A percentile compares a stretch with the other conserved stretches of the same genome.
These are phyloP conservation scores for Acipenser oxyrinchus DNA, from an alignment of 2,797 vertebrate genomes.

Conservation along the genomic window DNA sequence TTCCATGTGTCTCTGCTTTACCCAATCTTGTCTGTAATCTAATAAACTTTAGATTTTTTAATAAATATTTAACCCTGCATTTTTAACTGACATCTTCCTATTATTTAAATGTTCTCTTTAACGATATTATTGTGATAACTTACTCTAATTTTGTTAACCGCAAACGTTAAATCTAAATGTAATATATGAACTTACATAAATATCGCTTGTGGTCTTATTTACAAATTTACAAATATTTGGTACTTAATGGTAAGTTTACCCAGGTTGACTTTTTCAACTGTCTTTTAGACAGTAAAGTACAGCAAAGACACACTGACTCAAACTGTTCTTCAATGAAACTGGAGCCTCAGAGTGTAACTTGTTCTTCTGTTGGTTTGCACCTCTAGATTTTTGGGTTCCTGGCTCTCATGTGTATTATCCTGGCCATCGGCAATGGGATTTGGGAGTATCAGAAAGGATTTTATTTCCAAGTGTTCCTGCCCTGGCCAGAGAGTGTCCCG, in stretches of 20 bases:
- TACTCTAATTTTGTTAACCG: too few relatives aligned
- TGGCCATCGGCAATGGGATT: constrained; percentile 76
- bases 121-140: too few relatives aligned
- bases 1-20: background rate
- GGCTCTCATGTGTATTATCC: constrained; percentile 67
- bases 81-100: too few relatives aligned
- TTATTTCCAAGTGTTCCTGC: constrained; percentile 72
- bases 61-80: too few relatives aligned
- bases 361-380: constrained; percentile 12
- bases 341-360: constrained; percentile 12
- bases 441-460: constrained; percentile 74
- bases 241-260: background rate
- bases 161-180: background rate
- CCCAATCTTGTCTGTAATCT: too few relatives aligned
- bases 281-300: too few relatives aligned
- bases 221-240: background rate
- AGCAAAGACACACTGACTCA: too few relatives aligned
- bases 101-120: too few relatives aligned
- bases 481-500: constrained; percentile 49
- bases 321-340: background rate
- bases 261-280: background rate
- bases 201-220: background rate
- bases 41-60: too few relatives aligned
- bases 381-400: constrained; percentile 81
- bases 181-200: background rate